Base-by-base conservation (phyloP, 2,888 invertebrate genomes). In the Dicranocentrus wangi region DNA sequence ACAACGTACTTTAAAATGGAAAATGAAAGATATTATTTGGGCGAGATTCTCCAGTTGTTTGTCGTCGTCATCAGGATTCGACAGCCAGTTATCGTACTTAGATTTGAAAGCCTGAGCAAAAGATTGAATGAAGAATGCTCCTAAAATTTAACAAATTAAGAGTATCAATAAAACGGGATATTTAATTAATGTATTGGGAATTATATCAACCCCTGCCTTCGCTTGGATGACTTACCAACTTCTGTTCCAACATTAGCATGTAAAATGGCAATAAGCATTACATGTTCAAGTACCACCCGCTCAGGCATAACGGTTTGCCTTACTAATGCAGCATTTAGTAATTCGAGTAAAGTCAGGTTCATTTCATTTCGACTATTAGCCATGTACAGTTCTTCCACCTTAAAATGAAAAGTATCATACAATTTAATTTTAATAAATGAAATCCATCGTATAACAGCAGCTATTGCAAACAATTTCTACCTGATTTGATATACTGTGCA, bases 191-290 rank as follows among this genome's bases (percentile, higher is more conserved):
- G n/a, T n/a, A n/a, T n/a, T n/a, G n/a, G n/a, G n/a, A n/a, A n/a
- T n/a, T n/a, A n/a, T n/a, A n/a, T n/a, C n/a, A n/a, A n/a, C n/a
- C n/a, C 13, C 5, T 39, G 5, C 39, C 13, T 5, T 39, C 39
- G 39, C 43, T n/a, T 43, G 8, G 2, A n/a, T 43, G 42, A 13
- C 91, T 89, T 87, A 93, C 96, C 97, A 68, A 98, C 92, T 92
- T 99, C 98, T 1, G 92, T 93, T 15, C 95, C 98, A 47, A 98
- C 92, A 88, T 97, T 96, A 0, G 95, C 94, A 88, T 98, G 97
- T 32, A 98, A 89, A 83, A 95, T 92, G 0, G 95, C 92, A 15
- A 98, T 90, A 0, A 98, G 88, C 86, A 97, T 92, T 28, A 94
- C 92, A 87, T 97, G 94, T 87, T 98, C 98, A 19, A 94, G 92